Base-by-base conservation (phyloP, 2,797 vertebrate genomes). In the Gambusia yucatana region DNA sequence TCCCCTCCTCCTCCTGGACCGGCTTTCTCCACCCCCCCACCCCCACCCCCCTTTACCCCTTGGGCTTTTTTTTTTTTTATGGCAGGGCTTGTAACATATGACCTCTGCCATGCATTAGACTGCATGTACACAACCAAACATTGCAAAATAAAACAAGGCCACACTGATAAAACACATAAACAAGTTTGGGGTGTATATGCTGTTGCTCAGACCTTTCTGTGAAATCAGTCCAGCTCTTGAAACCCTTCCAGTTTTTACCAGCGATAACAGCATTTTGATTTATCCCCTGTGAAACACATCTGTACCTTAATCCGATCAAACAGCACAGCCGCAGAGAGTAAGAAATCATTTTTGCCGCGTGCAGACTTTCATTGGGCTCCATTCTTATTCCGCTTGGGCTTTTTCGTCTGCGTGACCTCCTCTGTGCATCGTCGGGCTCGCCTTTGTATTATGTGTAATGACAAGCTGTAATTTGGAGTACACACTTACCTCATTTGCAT, bases 401-500 rank as follows among this genome's bases (percentile, higher is more conserved):
- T 41, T 70, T 83, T 52, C 0, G 71, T 83, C 82, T 77, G 77
- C 72, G 16, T 25, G 10, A 7, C 20, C 0, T 48, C 48, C 33
- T 7, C 93, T 94, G 93, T 1, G 71, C 39, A 77, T 61, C 71
- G 63, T 95, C 93, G 47, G 25, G 30, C 65, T 28, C 2, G 55
- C 67, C 4, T 52, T 75, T 0, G 13, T 4, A 6, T 90, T 63
- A 94, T 92, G 76, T 44, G 8, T 46, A 0, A 30, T 86, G 94
- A 93, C 93, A 94, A 82, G 91, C 91, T 87, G 82, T 93, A 93
- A 94, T 94, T 94, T 87, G 77, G 76, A 82, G 85, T 92, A 86
- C 91, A 91, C 90, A 81, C 92, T 93, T 86, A 88, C 85, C 88
- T 91, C 88, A 92, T 94, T 95, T 93, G 91, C 93, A 93, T 93